phyloP scores from a whole-genome alignment of 1,140 invertebrate genomes.

The Drosophila athabasca region DNA sequence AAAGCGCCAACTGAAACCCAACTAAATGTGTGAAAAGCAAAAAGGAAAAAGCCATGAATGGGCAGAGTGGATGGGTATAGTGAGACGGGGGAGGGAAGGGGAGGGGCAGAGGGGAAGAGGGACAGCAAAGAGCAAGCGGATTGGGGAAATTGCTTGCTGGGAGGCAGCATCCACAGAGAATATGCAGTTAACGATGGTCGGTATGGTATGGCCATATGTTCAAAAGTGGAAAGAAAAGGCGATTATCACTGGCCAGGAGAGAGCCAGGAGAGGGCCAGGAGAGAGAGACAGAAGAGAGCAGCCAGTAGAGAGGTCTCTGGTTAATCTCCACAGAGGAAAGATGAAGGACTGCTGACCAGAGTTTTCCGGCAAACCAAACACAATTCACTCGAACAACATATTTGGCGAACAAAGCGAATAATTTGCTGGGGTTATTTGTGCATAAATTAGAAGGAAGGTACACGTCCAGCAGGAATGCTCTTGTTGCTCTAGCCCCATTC shows the following conservation, averaged over 20 bases:
- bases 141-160: slow-evolving; percentile 36
- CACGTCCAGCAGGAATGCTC: not conserved
- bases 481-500: slow-evolving; percentile 24
- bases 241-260: slow-evolving; percentile 45
- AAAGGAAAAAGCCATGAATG: slow-evolving; percentile 22
- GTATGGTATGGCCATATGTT: slow-evolving; percentile 45
- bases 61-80: not conserved
- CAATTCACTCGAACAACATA: slow-evolving; percentile 51
- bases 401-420: slow-evolving; percentile 62
- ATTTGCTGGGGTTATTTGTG: slow-evolving; percentile 71
- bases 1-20: slow-evolving; percentile 41
- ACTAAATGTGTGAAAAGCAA: slow-evolving; percentile 55
- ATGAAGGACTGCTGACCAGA: slow-evolving; percentile 11
- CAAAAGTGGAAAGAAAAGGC: slow-evolving; percentile 51
- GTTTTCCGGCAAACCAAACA: slow-evolving; percentile 10
- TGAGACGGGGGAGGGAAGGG: not conserved
- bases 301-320: not conserved
- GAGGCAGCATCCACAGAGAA: slow-evolving; percentile 9
- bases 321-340: slow-evolving; percentile 36
- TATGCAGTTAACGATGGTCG: slow-evolving; percentile 31
- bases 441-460: slow-evolving; percentile 51
- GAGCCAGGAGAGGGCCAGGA: too few species aligned
- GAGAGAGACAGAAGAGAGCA: too few species aligned
- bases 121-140: slow-evolving; percentile 52
- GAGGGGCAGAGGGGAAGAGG: slow-evolving; percentile 30